Percentiles rank a stretch among this genome's conserved stretches.
phyloP scores from a whole-genome alignment of 1,140 invertebrate species.

The Drosophila melanica region DNA sequence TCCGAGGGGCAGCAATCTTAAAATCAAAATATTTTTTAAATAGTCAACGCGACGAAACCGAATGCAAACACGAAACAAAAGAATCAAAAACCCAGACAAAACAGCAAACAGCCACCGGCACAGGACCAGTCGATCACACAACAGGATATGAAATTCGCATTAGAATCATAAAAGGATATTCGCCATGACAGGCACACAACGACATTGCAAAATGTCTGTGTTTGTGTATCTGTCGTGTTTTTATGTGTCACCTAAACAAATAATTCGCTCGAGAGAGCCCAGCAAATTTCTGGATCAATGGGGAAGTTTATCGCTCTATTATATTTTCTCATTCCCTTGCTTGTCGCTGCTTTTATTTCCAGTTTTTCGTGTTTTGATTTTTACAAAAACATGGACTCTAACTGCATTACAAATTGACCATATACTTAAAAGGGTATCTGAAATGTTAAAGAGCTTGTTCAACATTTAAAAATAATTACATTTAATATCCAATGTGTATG shows the following conservation, averaged over 20 bases:
- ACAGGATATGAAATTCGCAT: conserved; percentile 59
- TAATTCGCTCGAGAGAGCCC: conserved; percentile 38
- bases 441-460: conserved; percentile 34
- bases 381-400: neutral
- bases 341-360: neutral
- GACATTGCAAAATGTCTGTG: conserved; percentile 42
- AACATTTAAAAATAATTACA: conserved; percentile 21
- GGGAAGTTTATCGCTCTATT: neutral
- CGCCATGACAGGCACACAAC: conserved; percentile 31
- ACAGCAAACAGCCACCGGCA: conserved; percentile 27
- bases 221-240: conserved; percentile 33
- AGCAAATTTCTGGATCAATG: conserved; percentile 10
- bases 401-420: neutral
- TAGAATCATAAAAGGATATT: conserved; percentile 67
- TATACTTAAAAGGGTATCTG: conserved; percentile 5
- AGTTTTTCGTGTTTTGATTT: conserved; percentile 19
- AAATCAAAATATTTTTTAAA: conserved; percentile 25
- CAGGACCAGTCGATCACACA: conserved; percentile 22
- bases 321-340: neutral
- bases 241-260: conserved; percentile 63
- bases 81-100: conserved; percentile 10
- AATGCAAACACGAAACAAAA: conserved; percentile 28
- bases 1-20: conserved; percentile 52
- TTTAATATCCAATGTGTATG: neutral
- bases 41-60: conserved; percentile 21